These are phyloP conservation scores for Gadus macrocephalus DNA, from an alignment of 2,113 vertebrate species.

Conservation along the genomic window DNA sequence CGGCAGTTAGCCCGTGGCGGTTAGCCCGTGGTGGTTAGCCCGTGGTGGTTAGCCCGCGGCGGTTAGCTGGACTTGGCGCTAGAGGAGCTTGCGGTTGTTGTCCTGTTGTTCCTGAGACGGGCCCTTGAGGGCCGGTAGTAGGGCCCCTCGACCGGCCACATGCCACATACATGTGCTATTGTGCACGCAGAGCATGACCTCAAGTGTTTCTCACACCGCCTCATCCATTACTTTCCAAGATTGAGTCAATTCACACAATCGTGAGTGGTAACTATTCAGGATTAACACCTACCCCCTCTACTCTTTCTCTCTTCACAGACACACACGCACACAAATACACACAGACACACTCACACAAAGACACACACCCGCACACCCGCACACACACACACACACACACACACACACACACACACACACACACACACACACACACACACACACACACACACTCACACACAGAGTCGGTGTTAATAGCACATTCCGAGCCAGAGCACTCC, in stretches of 20 bases:
- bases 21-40: too few species aligned
- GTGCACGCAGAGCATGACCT: not conserved
- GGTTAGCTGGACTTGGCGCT: too few species aligned
- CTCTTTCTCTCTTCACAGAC: constrained; percentile 3
- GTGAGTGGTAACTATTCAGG: constrained; percentile 28
- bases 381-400: too few species aligned
- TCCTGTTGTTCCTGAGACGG: too few species aligned
- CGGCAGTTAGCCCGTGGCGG: too few species aligned
- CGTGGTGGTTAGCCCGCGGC: too few species aligned
- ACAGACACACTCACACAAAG: not conserved
- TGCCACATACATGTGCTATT: constrained; percentile 3
- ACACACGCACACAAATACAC: constrained; percentile 1
- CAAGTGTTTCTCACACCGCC: constrained; percentile 31
- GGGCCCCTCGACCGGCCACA: too few species aligned
- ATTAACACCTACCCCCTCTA: constrained; percentile 4
- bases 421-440: not conserved
- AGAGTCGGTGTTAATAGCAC: constrained; percentile 35
- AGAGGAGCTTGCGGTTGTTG: too few species aligned
- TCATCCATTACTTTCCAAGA: constrained; percentile 25
- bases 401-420: not conserved
- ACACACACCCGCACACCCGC: too few species aligned
- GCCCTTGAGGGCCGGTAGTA: too few species aligned
- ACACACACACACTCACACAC: not conserved
- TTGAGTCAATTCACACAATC: constrained; percentile 42
- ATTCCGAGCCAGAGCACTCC: constrained; percentile 58